Conservation (phyloP, 2,113 vertebrate species). For the Bucco capensis region DNA sequence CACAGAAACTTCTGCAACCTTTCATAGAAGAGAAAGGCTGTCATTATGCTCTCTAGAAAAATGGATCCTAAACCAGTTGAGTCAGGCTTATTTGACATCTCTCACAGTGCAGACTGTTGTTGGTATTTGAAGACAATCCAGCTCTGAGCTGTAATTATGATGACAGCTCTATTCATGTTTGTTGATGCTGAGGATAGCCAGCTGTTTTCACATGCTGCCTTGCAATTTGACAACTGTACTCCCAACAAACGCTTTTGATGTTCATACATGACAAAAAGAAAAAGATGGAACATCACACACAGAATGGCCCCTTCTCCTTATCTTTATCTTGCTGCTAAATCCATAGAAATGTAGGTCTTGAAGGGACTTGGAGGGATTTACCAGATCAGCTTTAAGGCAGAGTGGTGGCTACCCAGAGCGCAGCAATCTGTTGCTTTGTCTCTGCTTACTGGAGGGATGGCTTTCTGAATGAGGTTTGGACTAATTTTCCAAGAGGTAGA, state of each 20-base stretch:
- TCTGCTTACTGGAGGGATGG: neutral
- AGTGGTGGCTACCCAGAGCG: neutral
- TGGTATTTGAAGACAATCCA: conserved; percentile 56
- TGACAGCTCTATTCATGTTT: conserved; percentile 53
- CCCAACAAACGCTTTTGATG: conserved; percentile 47
- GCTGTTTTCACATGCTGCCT: conserved; percentile 60
- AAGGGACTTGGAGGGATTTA: neutral
- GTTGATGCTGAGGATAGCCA: conserved; percentile 59
- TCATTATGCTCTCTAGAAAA: neutral
- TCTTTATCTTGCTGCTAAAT: neutral
- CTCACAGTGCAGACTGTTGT: conserved; percentile 41
- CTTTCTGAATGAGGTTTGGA: neutral
- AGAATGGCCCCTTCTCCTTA: neutral
- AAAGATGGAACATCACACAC: neutral
- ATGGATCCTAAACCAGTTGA: conserved; percentile 27
- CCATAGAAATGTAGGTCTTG: neutral
- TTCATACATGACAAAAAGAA: conserved; percentile 9
- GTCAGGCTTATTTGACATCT: conserved; percentile 38
- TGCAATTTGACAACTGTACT: conserved; percentile 43
- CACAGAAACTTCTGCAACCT: neutral
- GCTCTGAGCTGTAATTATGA: conserved; percentile 55
- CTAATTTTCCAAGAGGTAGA: neutral
- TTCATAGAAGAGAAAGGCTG: neutral
- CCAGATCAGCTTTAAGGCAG: neutral
- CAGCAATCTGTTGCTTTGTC: neutral